Conservation (phyloP, 2,888 invertebrate genomes). For the Tipula helvola region DNA sequence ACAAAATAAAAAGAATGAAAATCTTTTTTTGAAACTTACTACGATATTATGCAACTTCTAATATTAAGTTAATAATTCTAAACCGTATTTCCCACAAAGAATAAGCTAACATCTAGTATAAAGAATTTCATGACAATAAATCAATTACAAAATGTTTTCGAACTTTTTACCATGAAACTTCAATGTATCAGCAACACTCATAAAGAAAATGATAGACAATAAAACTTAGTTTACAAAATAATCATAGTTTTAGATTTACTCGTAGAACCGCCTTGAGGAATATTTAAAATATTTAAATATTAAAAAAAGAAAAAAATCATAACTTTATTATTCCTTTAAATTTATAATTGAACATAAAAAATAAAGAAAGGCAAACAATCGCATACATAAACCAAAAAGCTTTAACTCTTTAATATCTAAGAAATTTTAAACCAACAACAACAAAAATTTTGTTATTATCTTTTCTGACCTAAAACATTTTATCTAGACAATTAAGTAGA, state of each 20-base stretch:
- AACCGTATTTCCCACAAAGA: no score
- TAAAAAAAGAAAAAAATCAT: neutral
- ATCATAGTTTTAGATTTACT: neutral
- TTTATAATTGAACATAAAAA: neutral
- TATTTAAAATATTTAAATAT: neutral
- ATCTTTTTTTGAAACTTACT: no score
- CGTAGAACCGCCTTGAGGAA: no score
- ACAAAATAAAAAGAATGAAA: no score
- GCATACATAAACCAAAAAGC: neutral
- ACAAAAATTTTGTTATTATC: neutral
- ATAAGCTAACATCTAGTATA: no score
- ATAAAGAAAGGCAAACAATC: neutral
- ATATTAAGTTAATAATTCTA: no score
- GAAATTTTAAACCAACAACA: neutral
- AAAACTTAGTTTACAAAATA: neutral
- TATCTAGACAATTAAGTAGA: conserved; percentile 4
- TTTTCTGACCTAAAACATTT: conserved; percentile 4
- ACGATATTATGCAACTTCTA: no score
- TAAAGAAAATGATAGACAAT: neutral
- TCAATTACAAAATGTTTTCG: no score
- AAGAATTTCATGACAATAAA: no score
- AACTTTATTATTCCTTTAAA: neutral
- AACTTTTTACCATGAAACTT: neutral
- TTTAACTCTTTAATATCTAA: neutral
- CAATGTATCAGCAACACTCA: neutral